phyloP scores from a whole-genome alignment of 2,113 vertebrate genomes.

The Elachura formosa region DNA sequence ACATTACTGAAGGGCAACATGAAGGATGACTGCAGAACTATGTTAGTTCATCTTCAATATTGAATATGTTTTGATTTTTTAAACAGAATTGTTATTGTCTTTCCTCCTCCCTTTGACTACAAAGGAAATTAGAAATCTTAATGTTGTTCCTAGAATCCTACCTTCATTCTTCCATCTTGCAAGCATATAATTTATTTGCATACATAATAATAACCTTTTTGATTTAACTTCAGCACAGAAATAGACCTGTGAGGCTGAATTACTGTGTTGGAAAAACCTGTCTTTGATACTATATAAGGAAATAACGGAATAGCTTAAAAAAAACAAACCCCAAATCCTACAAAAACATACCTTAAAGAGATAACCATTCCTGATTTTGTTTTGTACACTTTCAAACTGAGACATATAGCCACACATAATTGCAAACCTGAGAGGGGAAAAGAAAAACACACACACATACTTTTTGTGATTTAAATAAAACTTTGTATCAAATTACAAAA shows the following conservation, averaged over 20 bases:
- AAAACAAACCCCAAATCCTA: neutral
- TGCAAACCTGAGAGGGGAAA: constrained; percentile 83
- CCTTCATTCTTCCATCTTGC: neutral
- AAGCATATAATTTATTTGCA: neutral
- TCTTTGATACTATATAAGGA: neutral
- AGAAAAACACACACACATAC: constrained; percentile 65
- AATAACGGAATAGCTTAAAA: constrained; percentile 33
- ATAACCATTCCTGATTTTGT: constrained; percentile 93
- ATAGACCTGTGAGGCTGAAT: neutral
- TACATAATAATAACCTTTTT: neutral
- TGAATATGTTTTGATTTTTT: neutral
- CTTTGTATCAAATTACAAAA: constrained; percentile 23
- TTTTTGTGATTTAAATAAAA: constrained; percentile 54
- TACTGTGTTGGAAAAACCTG: neutral
- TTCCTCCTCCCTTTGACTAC: neutral
- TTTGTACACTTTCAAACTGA: constrained; percentile 90
- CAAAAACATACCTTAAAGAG: constrained; percentile 88
- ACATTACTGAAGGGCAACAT: neutral
- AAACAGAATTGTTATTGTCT: neutral
- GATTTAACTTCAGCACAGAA: neutral
- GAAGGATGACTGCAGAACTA: neutral
- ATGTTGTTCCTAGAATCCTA: neutral
- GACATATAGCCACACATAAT: constrained; percentile 92
- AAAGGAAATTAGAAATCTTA: neutral
- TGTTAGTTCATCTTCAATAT: neutral